A percentile compares a stretch with the other conserved stretches of the same genome.
These are phyloP conservation scores for Andrena bicolor DNA, from an alignment of 2,888 invertebrate genomes.

Conservation along the genomic window DNA sequence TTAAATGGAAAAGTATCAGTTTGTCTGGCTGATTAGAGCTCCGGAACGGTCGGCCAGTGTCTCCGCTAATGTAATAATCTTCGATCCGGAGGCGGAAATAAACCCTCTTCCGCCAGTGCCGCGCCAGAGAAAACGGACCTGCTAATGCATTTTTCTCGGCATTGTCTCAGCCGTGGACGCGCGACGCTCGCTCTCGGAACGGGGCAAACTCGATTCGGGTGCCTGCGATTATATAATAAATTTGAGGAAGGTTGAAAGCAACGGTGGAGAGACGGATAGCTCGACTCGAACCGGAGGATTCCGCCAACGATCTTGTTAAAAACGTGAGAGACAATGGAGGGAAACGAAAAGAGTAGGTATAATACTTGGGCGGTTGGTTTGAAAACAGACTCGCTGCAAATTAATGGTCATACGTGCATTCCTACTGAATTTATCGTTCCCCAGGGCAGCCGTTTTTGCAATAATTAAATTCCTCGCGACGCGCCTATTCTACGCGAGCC, in stretches of 20 bases:
- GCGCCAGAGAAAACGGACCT: slow-evolving; percentile 32
- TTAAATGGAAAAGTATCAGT: slow-evolving; percentile 41
- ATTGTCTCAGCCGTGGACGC: slow-evolving; percentile 13
- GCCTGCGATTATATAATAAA: background rate
- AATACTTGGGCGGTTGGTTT: slow-evolving; percentile 12
- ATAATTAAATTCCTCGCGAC: slow-evolving; percentile 50
- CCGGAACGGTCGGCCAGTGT: slow-evolving; percentile 8
- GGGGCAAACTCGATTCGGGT: background rate
- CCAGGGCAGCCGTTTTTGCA: slow-evolving; percentile 16
- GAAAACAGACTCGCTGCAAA: slow-evolving; percentile 15
- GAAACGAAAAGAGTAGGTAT: background rate
- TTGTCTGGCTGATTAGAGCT: slow-evolving; percentile 42
- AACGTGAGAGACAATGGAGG: background rate
- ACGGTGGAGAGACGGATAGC: background rate
- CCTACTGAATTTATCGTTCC: slow-evolving; percentile 38
- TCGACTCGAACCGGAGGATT: background rate
- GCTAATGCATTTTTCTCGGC: slow-evolving; percentile 28
- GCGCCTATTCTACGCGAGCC: slow-evolving; percentile 4
- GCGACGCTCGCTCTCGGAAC: background rate
- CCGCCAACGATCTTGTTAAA: background rate
- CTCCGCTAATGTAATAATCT: slow-evolving; percentile 45
- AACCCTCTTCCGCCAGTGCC: slow-evolving; percentile 3
- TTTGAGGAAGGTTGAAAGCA: background rate
- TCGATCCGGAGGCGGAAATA: slow-evolving; percentile 51
- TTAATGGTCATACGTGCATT: slow-evolving; percentile 33